A percentile compares a stretch with the other conserved stretches of the same genome.
Conservation (phyloP, 1,140 invertebrate genomes). For the Anadara kagoshimensis region DNA sequence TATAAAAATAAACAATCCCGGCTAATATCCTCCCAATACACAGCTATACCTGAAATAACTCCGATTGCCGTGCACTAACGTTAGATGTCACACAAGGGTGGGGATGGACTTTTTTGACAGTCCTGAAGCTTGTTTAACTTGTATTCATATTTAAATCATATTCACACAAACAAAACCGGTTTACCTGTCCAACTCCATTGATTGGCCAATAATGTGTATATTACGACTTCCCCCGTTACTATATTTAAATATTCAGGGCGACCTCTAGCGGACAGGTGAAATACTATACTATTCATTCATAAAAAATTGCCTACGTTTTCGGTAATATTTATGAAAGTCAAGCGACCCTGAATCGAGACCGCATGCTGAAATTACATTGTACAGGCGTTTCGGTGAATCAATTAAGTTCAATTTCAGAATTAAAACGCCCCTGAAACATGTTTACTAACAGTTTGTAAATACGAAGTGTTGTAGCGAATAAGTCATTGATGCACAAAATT, state of each 20-base stretch:
- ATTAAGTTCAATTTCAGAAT: no score
- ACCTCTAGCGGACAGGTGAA: conserved; percentile 34
- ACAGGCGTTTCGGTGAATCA: no score
- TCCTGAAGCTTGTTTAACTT: conserved; percentile 6
- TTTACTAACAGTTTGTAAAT: no score
- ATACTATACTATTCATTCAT: background rate
- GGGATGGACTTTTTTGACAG: conserved; percentile 21
- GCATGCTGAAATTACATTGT: no score
- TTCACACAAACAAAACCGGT: conserved; percentile 22
- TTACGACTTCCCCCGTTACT: no score
- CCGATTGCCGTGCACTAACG: conserved; percentile 1
- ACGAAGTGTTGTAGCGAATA: no score
- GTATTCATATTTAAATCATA: conserved; percentile 17
- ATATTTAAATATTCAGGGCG: background rate
- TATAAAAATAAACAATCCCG: background rate
- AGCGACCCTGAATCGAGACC: no score
- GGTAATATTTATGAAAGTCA: background rate
- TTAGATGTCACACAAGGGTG: background rate
- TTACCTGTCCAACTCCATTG: conserved; percentile 3
- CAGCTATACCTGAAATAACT: background rate
- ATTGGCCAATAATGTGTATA: no score
- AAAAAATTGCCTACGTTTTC: conserved; percentile 4
- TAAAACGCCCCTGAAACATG: no score
- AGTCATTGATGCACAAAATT: no score
- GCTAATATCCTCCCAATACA: background rate